Evolutionary conservation across 2,888 invertebrate genomes (phyloP).

Genomic region (Brachycybe producta): DNA sequence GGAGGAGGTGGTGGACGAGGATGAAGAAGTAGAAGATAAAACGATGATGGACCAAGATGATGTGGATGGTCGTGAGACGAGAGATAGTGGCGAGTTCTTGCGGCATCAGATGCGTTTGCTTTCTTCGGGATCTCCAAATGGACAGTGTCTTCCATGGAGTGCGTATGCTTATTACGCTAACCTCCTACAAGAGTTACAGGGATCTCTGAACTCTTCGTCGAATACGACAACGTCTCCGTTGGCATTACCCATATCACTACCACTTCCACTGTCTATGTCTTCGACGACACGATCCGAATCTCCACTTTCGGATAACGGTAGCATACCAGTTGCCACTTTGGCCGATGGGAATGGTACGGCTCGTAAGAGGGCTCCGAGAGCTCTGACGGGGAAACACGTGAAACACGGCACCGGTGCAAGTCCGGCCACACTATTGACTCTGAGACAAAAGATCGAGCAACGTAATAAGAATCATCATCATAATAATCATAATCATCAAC

Average conservation of each 20-base stretch:
- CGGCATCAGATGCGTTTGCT: constrained; percentile 4
- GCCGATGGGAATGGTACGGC: constrained; percentile 22
- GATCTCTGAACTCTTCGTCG: neutral
- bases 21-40: neutral
- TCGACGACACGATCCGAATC: neutral
- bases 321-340: neutral
- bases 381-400: constrained; percentile 37
- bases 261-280: constrained; percentile 3
- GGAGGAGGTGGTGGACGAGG: neutral
- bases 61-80: neutral
- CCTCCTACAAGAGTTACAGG: constrained; percentile 10
- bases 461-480: no score
- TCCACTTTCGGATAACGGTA: neutral
- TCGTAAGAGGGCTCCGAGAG: constrained; percentile 33
- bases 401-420: constrained; percentile 37
- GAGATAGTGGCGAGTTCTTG: neutral
- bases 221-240: neutral
- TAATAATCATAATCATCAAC: no score
- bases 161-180: constrained; percentile 8
- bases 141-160: neutral
- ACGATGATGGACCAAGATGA: neutral
- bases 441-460: constrained; percentile 35
- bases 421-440: constrained; percentile 33
- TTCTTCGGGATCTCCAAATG: neutral
- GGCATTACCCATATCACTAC: constrained; percentile 5